Base-by-base conservation (phyloP, 2,113 vertebrate species). In the Macquaria australasica region DNA sequence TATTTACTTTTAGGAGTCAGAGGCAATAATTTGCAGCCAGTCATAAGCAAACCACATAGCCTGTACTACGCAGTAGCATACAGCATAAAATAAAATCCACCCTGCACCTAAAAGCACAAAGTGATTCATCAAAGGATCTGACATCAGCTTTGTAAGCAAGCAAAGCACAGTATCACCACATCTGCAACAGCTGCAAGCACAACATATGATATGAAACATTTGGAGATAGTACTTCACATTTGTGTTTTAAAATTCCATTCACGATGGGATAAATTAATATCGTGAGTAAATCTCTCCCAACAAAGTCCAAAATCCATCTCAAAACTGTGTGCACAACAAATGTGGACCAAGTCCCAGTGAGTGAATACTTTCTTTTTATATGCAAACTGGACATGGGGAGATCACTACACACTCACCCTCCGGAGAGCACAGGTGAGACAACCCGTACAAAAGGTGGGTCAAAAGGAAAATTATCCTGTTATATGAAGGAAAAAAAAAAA, bases 401-500 rank as follows among this genome's bases (percentile, higher is more conserved):
- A 55, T 39, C 5, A 21, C 8, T 39, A 50, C 45, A 68, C 43
- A 98, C 98, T 96, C 95, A 99, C 98, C 98, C 98, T 94, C 98
- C 98, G 0, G 98, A 98, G 58, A 99, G 97, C 91, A 99, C 98
- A 87, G 98, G 98, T 77, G 98, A 97, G 6, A 99, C 97, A 77
- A 99, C 98, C 92, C 98, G 95, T 82, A 99, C 98, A 96, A 99
- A 99, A 8, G 98, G 98, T 88, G 98, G 98, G 92, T 99, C 98
- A 80, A 99, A 99, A 15, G 98, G 98, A 88, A 99, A 99, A 93
- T 99, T 99, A 97, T 99, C 98, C 98, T 99, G 93, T 67, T 87
- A 82, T 89, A 72, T 7, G 23, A 70, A 56, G 50, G 90, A 45
- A 23, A 25, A 89, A 39, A 68, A 5, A 58, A 68, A 4, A 59